phyloP scores from a whole-genome alignment of 2,113 vertebrate genomes.

The Conger conger region DNA sequence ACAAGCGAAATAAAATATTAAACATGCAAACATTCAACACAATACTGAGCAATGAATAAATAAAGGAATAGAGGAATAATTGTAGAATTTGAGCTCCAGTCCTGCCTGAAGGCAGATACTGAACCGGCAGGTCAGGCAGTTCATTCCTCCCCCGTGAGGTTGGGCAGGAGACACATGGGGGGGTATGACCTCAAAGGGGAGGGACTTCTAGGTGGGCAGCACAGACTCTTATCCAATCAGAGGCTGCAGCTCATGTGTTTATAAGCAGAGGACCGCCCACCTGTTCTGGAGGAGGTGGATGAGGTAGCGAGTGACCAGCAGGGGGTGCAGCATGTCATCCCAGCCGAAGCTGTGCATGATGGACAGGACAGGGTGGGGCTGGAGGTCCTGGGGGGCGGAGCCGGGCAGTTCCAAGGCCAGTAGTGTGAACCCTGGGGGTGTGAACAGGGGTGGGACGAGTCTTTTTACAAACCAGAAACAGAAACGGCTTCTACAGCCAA shows the following conservation, averaged over 20 bases:
- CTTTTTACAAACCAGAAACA: background rate
- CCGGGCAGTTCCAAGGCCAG: constrained; percentile 85
- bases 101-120: too few species aligned
- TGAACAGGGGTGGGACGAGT: constrained; percentile 16
- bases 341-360: constrained; percentile 91
- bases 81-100: too few species aligned
- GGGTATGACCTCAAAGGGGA: too few species aligned
- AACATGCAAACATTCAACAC: too few species aligned
- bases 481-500: background rate
- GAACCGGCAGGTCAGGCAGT: too few species aligned
- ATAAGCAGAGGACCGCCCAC: constrained; percentile 53
- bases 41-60: too few species aligned
- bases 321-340: constrained; percentile 91
- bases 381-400: constrained; percentile 85
- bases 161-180: background rate
- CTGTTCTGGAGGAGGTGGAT: constrained; percentile 88
- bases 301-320: constrained; percentile 87
- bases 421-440: constrained; percentile 85
- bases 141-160: background rate
- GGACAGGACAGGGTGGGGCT: constrained; percentile 82
- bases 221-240: background rate
- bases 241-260: background rate
- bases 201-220: too few species aligned
- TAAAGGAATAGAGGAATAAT: too few species aligned
- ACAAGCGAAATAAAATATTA: too few species aligned